phyloP scores from a whole-genome alignment of 2,888 invertebrate species.

The Nephrocerus scutellatus region DNA sequence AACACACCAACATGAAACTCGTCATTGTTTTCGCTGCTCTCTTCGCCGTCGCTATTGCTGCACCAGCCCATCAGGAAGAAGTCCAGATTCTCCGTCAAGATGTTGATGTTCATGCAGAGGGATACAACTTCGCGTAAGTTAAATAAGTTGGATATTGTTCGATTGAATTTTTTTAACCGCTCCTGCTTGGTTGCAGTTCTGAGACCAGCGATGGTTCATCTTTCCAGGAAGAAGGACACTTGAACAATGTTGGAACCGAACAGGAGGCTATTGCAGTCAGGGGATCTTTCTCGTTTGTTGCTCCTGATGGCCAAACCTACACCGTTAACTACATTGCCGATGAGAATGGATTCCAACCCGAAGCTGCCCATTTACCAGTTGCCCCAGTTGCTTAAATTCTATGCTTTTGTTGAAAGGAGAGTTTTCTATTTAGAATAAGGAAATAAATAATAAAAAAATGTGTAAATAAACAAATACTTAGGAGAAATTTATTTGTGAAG shows the following conservation, averaged over 20 bases:
- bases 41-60: slow-evolving; percentile 34
- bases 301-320: slow-evolving; percentile 52
- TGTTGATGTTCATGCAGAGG: too few species aligned
- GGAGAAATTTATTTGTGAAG: too few species aligned
- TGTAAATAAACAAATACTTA: too few species aligned
- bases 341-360: slow-evolving; percentile 44
- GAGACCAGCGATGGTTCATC: slow-evolving; percentile 51
- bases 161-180: too few species aligned
- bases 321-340: slow-evolving; percentile 48
- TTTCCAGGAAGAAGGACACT: slow-evolving; percentile 49
- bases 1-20: slow-evolving; percentile 37
- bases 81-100: slow-evolving; percentile 53
- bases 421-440: too few species aligned
- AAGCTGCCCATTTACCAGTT: slow-evolving; percentile 48
- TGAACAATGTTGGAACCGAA: slow-evolving; percentile 50
- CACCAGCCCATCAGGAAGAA: slow-evolving; percentile 43
- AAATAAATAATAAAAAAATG: too few species aligned
- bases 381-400: too few species aligned
- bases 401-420: too few species aligned
- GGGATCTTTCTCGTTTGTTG: slow-evolving; percentile 51
- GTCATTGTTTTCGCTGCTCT: slow-evolving; percentile 37
- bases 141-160: too few species aligned
- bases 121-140: too few species aligned
- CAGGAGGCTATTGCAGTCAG: slow-evolving; percentile 48
- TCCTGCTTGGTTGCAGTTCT: slow-evolving; percentile 45